Percentiles rank a stretch among this genome's conserved stretches.
Conservation (phyloP, 2,888 invertebrate species). For the Drosophila cognata region DNA sequence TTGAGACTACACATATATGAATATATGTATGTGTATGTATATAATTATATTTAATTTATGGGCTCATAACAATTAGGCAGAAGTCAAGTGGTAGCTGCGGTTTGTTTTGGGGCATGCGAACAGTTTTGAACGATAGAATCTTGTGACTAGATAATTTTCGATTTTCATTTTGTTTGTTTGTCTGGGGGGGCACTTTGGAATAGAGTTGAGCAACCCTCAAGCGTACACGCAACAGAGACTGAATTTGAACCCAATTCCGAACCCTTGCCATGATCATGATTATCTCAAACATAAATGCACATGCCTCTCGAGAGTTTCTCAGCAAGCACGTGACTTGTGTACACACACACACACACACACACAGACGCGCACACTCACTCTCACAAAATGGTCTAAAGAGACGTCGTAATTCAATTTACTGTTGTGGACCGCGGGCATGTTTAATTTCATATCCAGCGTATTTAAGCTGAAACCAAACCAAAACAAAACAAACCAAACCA, state of each 20-base stretch:
- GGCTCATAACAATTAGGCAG: conserved; percentile 46
- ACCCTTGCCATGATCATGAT: conserved; percentile 35
- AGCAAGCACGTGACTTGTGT: conserved; percentile 55
- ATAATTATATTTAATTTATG: conserved; percentile 36
- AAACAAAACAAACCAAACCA: conserved; percentile 26
- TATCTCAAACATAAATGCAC: conserved; percentile 42
- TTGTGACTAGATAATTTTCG: conserved; percentile 35
- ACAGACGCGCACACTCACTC: conserved; percentile 5
- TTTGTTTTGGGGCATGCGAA: conserved; percentile 1
- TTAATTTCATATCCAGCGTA: conserved; percentile 80
- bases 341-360: conserved; percentile 30
- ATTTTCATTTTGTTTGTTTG: background rate
- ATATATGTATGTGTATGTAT: background rate
- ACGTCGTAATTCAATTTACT: conserved; percentile 58
- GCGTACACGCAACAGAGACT: conserved; percentile 6
- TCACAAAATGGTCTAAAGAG: conserved; percentile 23
- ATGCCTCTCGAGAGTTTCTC: conserved; percentile 43
- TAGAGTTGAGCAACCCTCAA: conserved; percentile 2
- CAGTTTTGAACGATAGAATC: conserved; percentile 5
- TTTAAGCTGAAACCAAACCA: conserved; percentile 75
- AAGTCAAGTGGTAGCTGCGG: conserved; percentile 52
- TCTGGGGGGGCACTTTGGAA: conserved; percentile 14
- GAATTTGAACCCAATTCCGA: conserved; percentile 1
- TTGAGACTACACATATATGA: conserved; percentile 11
- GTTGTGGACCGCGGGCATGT: conserved; percentile 70